Percentiles rank a stretch among this genome's conserved stretches.
Evolutionary conservation across 2,113 vertebrate species (phyloP).

Genomic region (Vicugna pacos): DNA sequence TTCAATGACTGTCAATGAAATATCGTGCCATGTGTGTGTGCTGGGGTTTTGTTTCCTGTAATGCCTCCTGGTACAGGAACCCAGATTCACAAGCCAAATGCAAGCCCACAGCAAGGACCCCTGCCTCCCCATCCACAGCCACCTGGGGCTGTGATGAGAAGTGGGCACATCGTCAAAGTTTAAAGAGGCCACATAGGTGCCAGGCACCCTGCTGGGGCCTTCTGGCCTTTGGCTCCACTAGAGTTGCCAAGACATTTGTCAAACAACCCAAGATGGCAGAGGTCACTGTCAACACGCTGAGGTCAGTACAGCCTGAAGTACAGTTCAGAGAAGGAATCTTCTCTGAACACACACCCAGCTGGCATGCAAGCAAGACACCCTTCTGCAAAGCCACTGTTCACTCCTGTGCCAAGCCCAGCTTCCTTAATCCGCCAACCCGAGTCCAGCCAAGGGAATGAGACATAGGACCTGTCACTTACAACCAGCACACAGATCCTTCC

Average conservation of each 20-base stretch:
- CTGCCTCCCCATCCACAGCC: accelerated
- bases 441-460: not conserved
- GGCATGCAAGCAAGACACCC: not conserved
- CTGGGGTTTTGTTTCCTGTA: not conserved
- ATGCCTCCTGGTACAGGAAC: not conserved
- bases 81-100: not conserved
- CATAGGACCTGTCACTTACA: not conserved
- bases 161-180: not conserved
- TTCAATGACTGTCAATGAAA: not conserved
- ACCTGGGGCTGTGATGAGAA: not conserved
- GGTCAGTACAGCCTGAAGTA: not conserved
- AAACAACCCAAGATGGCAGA: not conserved
- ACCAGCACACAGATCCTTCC: not conserved
- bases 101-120: not conserved
- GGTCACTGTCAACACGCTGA: not conserved
- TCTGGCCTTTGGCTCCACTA: not conserved
- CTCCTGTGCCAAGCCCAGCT: not conserved
- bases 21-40: not conserved
- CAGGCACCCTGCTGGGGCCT: not conserved
- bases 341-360: not conserved
- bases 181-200: not conserved
- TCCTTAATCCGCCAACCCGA: not conserved
- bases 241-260: not conserved
- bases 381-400: not conserved
- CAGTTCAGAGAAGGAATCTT: not conserved